Conservation (phyloP, 2,797 vertebrate species). For the Gymnothorax javanicus region DNA sequence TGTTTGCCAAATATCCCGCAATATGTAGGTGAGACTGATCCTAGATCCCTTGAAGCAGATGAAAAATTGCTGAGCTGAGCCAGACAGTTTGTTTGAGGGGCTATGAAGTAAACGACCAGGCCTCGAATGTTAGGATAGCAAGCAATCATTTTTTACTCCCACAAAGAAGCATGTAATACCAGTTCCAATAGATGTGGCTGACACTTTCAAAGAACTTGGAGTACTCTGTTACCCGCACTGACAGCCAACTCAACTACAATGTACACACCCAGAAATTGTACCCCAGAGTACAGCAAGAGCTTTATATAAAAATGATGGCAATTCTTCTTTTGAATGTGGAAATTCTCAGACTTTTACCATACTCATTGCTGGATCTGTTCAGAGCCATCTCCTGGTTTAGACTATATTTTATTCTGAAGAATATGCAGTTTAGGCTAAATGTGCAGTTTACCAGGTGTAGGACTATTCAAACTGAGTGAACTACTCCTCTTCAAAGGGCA, state of each 20-base stretch:
- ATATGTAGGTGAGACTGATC: not conserved
- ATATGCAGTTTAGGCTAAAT: no score
- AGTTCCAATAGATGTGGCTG: not conserved
- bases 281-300: not conserved
- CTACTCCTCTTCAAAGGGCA: not conserved
- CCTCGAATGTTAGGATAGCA: no score
- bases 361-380: not conserved
- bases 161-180: not conserved
- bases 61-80: no score
- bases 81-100: constrained; percentile 5
- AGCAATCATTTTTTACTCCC: not conserved
- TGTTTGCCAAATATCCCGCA: not conserved
- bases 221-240: not conserved
- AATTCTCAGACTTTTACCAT: not conserved
- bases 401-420: not conserved
- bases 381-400: not conserved
- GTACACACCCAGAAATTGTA: not conserved
- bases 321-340: not conserved
- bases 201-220: not conserved
- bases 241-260: not conserved
- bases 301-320: not conserved
- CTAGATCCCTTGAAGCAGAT: not conserved
- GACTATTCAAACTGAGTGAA: not conserved
- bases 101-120: not conserved
- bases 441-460: not conserved